Percentiles rank a stretch among this genome's conserved stretches.
These are phyloP conservation scores for Strigops habroptila DNA, from an alignment of 2,113 vertebrate genomes.

Conservation along the genomic window DNA sequence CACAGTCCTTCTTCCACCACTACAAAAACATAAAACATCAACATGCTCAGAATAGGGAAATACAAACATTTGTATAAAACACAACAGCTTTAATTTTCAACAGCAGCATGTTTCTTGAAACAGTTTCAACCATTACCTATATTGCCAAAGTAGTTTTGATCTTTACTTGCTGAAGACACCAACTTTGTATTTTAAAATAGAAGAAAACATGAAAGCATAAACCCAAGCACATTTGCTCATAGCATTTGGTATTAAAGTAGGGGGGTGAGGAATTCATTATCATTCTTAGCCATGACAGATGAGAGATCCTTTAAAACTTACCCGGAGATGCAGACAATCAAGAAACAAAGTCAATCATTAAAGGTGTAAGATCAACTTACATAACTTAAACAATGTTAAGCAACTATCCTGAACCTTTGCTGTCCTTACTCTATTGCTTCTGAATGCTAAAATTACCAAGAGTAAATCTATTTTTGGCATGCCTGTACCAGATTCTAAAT, in stretches of 20 bases:
- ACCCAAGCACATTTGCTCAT: background rate
- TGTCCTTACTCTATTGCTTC: background rate
- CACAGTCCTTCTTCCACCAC: constrained; percentile 96
- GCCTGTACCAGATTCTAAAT: background rate
- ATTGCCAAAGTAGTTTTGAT: background rate
- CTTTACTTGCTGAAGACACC: background rate
- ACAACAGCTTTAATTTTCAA: background rate
- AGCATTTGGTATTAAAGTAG: background rate
- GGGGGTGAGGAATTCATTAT: background rate
- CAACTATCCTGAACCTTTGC: background rate
- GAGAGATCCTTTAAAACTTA: background rate
- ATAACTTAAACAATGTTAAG: background rate
- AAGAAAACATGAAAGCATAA: background rate
- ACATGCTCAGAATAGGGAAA: background rate
- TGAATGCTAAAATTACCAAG: background rate
- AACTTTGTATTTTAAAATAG: background rate
- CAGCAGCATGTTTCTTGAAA: background rate
- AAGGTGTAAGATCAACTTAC: background rate
- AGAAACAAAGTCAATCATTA: background rate
- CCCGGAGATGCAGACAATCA: background rate
- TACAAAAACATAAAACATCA: constrained; percentile 65
- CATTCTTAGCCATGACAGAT: background rate
- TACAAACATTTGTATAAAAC: background rate
- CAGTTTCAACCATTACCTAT: background rate
- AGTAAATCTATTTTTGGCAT: background rate